Conservation (phyloP, 2,113 vertebrate genomes). For the Centropus bengalensis region DNA sequence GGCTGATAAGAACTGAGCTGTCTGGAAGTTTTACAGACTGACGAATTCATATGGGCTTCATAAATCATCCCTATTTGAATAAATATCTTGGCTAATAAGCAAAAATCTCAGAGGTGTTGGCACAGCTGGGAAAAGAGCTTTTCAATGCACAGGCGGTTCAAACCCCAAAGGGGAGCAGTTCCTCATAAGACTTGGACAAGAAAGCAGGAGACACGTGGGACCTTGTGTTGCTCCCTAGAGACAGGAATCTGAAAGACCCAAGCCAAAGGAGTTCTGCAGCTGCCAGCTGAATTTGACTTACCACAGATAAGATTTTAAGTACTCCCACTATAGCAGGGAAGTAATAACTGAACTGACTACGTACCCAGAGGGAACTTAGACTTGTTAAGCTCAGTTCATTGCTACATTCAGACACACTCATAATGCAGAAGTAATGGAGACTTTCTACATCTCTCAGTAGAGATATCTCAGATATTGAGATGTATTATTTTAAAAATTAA, state of each 20-base stretch:
- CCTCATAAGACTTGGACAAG: rapidly evolving
- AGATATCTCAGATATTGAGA: background rate
- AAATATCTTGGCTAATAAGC: background rate
- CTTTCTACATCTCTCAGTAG: background rate
- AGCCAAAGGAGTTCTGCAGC: background rate
- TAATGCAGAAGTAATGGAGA: background rate
- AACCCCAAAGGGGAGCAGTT: background rate
- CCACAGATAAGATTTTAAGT: background rate
- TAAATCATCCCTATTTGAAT: background rate
- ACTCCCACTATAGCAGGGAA: background rate
- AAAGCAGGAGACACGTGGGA: background rate
- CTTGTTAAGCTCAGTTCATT: background rate
- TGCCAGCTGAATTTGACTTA: background rate
- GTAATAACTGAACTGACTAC: background rate
- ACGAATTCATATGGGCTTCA: background rate
- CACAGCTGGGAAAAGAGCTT: background rate
- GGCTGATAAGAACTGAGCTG: background rate
- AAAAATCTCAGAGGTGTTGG: background rate
- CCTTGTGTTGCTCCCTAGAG: background rate
- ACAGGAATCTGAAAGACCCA: background rate
- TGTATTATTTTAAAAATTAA: background rate
- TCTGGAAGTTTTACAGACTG: background rate
- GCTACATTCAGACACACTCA: background rate
- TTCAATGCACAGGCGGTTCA: background rate
- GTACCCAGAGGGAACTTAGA: background rate